phyloP scores from a whole-genome alignment of 1,140 invertebrate genomes.

The Conopomorpha cramerella region DNA sequence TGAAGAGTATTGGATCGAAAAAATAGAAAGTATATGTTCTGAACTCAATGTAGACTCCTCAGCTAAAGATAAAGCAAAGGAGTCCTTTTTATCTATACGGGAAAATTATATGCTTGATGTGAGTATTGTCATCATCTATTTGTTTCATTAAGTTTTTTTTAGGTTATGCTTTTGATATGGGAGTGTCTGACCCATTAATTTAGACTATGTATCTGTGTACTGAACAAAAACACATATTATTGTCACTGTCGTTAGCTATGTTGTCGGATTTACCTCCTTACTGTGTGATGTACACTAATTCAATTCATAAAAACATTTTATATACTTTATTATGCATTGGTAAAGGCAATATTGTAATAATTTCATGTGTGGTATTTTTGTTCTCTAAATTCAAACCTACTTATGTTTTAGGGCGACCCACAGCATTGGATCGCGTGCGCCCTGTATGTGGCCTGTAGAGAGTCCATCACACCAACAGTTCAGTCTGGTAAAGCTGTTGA shows the following conservation, averaged over 20 bases:
- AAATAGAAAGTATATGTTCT: slow-evolving; percentile 73
- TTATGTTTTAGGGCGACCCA: slow-evolving; percentile 77
- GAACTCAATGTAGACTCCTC: slow-evolving; percentile 85
- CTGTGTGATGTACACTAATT: too few species aligned
- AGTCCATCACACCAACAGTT: slow-evolving; percentile 80
- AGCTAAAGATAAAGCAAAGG: slow-evolving; percentile 80
- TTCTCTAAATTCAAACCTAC: neutral
- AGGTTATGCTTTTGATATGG: neutral
- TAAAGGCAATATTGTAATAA: too few species aligned
- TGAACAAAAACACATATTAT: neutral
- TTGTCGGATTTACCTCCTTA: too few species aligned
- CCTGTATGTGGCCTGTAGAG: slow-evolving; percentile 87
- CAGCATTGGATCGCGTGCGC: slow-evolving; percentile 95
- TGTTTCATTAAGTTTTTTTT: neutral
- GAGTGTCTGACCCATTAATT: neutral
- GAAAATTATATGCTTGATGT: slow-evolving; percentile 88
- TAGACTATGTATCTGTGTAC: neutral
- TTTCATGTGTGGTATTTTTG: too few species aligned
- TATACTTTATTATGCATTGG: too few species aligned
- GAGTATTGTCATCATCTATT: slow-evolving; percentile 19
- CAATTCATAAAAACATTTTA: too few species aligned
- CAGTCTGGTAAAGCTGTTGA: slow-evolving; percentile 73
- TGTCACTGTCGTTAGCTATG: neutral
- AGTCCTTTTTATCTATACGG: slow-evolving; percentile 78
- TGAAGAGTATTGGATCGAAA: slow-evolving; percentile 45